phyloP scores from a whole-genome alignment of 2,888 invertebrate species.

The Clunio marinus region DNA sequence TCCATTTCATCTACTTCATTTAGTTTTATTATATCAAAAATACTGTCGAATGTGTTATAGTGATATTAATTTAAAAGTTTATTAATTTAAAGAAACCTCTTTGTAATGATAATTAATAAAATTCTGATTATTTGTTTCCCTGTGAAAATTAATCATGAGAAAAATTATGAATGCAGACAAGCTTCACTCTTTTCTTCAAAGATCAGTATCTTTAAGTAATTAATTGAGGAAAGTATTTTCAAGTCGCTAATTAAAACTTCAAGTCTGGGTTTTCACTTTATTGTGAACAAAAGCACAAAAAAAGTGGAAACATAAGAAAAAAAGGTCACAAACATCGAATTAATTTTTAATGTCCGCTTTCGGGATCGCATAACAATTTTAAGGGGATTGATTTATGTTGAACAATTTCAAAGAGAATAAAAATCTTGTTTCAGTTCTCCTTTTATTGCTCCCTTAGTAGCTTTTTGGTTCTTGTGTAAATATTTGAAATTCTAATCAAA shows the following conservation, averaged over 20 bases:
- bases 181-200: too few species aligned
- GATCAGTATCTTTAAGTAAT: too few species aligned
- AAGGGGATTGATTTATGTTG: slow-evolving; percentile 14
- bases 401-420: neutral
- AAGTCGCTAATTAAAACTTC: slow-evolving; percentile 11
- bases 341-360: slow-evolving; percentile 30
- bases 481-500: slow-evolving; percentile 32
- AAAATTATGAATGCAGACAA: too few species aligned
- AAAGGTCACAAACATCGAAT: slow-evolving; percentile 29
- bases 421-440: slow-evolving; percentile 1
- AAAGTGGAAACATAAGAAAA: neutral
- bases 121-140: too few species aligned
- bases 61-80: too few species aligned
- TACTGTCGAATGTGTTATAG: slow-evolving; percentile 28
- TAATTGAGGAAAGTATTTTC: too few species aligned
- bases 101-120: too few species aligned
- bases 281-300: neutral
- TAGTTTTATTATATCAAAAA: slow-evolving; percentile 35
- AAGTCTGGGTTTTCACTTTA: neutral
- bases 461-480: slow-evolving; percentile 13
- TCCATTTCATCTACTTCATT: slow-evolving; percentile 11
- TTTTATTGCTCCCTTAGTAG: neutral
- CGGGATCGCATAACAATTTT: neutral
- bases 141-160: too few species aligned
- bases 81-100: neutral